A percentile compares a stretch with the other conserved stretches of the same genome.
phyloP scores from a whole-genome alignment of 1,140 invertebrate genomes.

The Philopotamus ludificatus region DNA sequence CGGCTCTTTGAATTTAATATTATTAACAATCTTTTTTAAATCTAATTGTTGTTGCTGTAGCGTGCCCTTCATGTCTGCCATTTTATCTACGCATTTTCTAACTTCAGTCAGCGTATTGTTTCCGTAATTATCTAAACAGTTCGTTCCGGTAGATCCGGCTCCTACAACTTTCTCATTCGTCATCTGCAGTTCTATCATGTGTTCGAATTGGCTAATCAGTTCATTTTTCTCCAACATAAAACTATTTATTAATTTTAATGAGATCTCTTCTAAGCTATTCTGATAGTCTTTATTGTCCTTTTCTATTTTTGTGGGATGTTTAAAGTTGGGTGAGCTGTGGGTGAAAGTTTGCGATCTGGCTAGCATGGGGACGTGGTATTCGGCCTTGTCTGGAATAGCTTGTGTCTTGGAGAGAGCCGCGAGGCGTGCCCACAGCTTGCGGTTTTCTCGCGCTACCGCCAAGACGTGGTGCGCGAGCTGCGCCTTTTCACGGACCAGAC shows the following conservation, averaged over 20 bases:
- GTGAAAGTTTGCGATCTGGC: conserved; percentile 65
- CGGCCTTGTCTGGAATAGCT: conserved; percentile 55
- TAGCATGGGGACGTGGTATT: conserved; percentile 42
- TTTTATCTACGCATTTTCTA: conserved; percentile 62
- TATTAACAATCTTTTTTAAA: conserved; percentile 54
- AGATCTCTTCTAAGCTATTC: conserved; percentile 75
- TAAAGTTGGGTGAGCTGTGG: conserved; percentile 59
- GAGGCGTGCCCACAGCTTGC: conserved; percentile 72
- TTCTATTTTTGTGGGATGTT: conserved; percentile 51
- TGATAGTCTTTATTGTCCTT: conserved; percentile 57
- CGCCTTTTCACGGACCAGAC: conserved; percentile 70
- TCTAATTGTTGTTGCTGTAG: conserved; percentile 64
- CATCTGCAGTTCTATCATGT: conserved; percentile 63
- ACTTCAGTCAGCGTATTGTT: conserved; percentile 63
- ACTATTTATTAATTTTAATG: conserved; percentile 67
- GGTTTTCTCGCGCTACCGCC: conserved; percentile 79
- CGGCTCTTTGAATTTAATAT: too few relatives aligned
- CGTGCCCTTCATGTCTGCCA: conserved; percentile 63
- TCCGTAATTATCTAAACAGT: conserved; percentile 63
- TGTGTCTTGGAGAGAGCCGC: conserved; percentile 55
- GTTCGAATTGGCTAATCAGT: conserved; percentile 64
- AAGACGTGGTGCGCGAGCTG: conserved; percentile 71
- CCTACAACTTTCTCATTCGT: conserved; percentile 53
- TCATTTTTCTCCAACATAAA: conserved; percentile 67
- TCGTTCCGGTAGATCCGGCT: conserved; percentile 65